Base-by-base conservation (phyloP, 2,797 vertebrate species). In the Notolepis coatsorum region DNA sequence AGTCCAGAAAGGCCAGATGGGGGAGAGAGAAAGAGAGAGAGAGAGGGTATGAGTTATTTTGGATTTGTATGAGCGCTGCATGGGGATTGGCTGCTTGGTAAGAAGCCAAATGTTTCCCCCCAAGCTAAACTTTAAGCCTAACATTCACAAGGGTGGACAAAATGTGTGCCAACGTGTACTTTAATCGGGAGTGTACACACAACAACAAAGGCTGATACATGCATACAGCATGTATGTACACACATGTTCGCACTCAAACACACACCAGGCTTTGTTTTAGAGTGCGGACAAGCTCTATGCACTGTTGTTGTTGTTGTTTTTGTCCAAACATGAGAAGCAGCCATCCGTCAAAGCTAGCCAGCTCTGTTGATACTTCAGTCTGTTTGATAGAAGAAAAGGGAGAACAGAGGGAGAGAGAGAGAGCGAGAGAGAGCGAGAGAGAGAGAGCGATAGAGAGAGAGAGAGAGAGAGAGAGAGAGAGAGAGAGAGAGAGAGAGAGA, bases 281-380 rank as follows among this genome's bases (percentile, higher is more conserved):
- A 51, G 20, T 23, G 49, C 17, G 35, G 47, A 47, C 12, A 20
- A 66, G 46, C 31, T 24, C 49, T 66, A 68, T 72, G 56, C 48
- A 43, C 62, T 64, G 20, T 10, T 20, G 18, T 10, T 20, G 15
- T 38, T 41, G 50, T 76, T 56, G 56, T 47, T 67, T 79, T 61
- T 8, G 18, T 4, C n/a, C 51, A 61, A 68, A 64, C 51, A 68
- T 72, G 55, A 81, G 67, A 74, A 76, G 62, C 58, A 73, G 52
- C 65, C 80, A 72, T 79, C 72, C 9, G 43, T 87, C 76, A 78
- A 75, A 61, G 64, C 79, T 39, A 25, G 62, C 60, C 64, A 50
- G 52, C 56, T 65, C 53, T 2, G 49, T 61, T 55, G 64, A 68
- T 10, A 46, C 71, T 72, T 75, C 30, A 50, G 38, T 78, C 33